Conservation (phyloP, 2,888 invertebrate species). For the Melinopterus prodromus region DNA sequence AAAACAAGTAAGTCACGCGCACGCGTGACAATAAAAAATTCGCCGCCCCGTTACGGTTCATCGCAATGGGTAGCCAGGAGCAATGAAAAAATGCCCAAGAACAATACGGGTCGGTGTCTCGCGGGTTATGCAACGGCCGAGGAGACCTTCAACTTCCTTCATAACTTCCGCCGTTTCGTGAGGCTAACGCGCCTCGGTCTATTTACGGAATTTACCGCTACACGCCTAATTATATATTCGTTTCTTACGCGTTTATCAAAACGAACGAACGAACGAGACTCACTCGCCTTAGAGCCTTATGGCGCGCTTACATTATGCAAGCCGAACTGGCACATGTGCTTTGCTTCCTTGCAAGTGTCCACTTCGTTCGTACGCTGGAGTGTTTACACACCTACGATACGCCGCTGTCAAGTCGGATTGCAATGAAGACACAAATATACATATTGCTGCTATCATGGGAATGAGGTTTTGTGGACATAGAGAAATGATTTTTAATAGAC, state of each 20-base stretch:
- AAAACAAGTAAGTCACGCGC: constrained; percentile 32
- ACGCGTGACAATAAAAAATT: constrained; percentile 30
- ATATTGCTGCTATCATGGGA: no score
- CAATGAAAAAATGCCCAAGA: constrained; percentile 37
- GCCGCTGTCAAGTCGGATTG: background rate
- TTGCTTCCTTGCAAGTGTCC: background rate
- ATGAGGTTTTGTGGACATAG: no score
- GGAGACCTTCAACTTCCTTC: constrained; percentile 40
- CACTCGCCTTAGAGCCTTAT: background rate
- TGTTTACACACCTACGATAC: background rate
- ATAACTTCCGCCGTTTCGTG: constrained; percentile 36
- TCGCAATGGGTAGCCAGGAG: constrained; percentile 5
- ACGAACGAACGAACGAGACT: background rate
- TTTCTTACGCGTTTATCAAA: constrained; percentile 32
- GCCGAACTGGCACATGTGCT: background rate
- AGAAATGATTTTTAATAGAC: no score
- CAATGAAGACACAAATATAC: background rate
- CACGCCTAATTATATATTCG: constrained; percentile 34
- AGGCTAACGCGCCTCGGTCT: constrained; percentile 34
- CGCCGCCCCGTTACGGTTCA: constrained; percentile 40
- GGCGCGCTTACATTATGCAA: background rate
- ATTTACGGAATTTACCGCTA: constrained; percentile 38
- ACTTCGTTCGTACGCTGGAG: background rate
- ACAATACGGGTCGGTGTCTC: constrained; percentile 38
- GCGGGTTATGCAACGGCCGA: constrained; percentile 37